Evolutionary conservation across 2,797 vertebrate species (phyloP), one percentile per base, ranked within the genome.

Genomic region (Picus viridis): DNA sequence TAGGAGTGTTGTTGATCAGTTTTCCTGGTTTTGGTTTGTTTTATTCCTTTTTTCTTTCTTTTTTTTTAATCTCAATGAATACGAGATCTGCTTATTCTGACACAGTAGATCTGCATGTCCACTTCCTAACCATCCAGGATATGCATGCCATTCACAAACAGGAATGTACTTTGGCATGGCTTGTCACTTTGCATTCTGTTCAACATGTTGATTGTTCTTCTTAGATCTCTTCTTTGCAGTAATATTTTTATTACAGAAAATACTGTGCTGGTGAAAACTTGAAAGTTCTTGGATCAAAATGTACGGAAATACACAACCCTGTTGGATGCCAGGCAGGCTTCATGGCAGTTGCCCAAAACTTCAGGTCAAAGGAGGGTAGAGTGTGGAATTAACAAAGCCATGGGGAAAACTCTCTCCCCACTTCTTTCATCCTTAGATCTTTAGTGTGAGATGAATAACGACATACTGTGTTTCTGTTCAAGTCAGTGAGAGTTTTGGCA

Each of bases 231-330:
- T 77, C 41, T 94, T 78, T 95, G 78, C 82, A 90, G 90, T 77
- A 78, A 93, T 90, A 51, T 95, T 96, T 97, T 95, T 93, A 93
- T 94, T 96, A 78, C 88, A 95, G 92, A 96, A 84, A 67, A 89
- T 74, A 83, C 53, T 88, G 9, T 90, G 54, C 53, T 94, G 86
- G 36, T 95, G 84, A 86, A 84, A 95, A 45, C 80, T 81, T 86
- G 64, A 86, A 76, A 82, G 81, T 77, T 89, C 76, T 83, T 75
- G 89, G 76, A 78, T 88, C 82, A 86, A 68, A 88, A 84, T 78
- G 82, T 75, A 89, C 74, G 91, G 54, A 84, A 85, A 68, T 89
- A 62, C 59, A 36, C 10, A 2, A 79, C 47, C 67, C 59, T 94
- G 16, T 64, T 88, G 93, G 68, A 89, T 94, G 73, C 75, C 86